phyloP scores from a whole-genome alignment of 1,140 invertebrate genomes.

The Asobara japonica region DNA sequence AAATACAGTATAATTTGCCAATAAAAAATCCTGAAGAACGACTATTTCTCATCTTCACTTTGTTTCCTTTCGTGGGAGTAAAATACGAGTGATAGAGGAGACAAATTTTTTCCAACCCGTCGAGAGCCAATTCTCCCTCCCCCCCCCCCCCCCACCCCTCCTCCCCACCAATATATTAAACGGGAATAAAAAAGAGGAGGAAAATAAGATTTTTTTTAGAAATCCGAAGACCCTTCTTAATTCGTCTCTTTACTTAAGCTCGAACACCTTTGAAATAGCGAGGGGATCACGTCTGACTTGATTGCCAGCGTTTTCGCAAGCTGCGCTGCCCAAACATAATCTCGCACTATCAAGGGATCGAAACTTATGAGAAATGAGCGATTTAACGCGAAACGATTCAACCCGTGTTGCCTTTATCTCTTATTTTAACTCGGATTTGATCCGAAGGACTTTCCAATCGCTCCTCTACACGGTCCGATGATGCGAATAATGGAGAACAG shows the following conservation, averaged over 20 bases:
- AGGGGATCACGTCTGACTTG: not conserved
- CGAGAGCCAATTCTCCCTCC: slow-evolving; percentile 2
- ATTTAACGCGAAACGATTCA: not conserved
- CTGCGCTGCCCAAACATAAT: slow-evolving; percentile 1
- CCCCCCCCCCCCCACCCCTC: not conserved
- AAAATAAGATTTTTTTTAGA: slow-evolving; percentile 38
- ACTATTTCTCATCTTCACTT: slow-evolving; percentile 1
- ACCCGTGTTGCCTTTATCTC: not conserved
- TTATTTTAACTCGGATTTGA: not conserved
- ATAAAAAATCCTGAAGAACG: not conserved
- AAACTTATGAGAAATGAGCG: not conserved
- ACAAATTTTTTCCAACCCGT: slow-evolving; percentile 10
- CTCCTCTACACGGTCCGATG: not conserved
- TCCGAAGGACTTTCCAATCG: not conserved
- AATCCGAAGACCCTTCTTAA: slow-evolving; percentile 2
- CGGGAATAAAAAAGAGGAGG: not conserved
- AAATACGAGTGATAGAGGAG: not conserved
- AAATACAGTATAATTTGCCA: not conserved
- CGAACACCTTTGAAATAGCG: not conserved
- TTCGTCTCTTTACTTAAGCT: not conserved
- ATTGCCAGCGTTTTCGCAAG: not conserved
- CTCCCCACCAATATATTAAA: not conserved
- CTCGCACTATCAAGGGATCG: not conserved
- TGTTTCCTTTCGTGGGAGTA: not conserved
- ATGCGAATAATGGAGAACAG: not conserved